phyloP scores from a whole-genome alignment of 2,888 invertebrate genomes.

The Dicycla oo region DNA sequence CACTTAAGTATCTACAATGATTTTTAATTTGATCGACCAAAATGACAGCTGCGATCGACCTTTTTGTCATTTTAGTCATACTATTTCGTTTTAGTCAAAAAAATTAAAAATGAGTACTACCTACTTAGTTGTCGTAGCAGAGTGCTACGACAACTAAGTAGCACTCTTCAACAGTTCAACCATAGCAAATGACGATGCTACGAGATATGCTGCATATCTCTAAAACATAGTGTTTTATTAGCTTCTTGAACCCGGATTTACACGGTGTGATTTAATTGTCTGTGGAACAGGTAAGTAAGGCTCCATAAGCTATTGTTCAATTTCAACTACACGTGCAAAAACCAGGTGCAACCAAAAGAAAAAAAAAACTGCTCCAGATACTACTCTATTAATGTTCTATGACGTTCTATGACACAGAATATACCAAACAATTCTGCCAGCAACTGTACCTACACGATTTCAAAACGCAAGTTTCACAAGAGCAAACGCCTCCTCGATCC shows the following conservation, averaged over 20 bases:
- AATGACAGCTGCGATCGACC: too few relatives aligned
- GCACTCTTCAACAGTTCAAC: background rate
- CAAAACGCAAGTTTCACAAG: slow-evolving; percentile 73
- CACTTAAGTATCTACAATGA: background rate
- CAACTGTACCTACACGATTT: slow-evolving; percentile 65
- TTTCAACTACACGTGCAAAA: slow-evolving; percentile 37
- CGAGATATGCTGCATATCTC: background rate
- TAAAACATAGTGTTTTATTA: background rate
- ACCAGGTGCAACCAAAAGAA: slow-evolving; percentile 43
- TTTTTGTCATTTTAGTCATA: too few relatives aligned
- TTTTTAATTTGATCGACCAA: too few relatives aligned
- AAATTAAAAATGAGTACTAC: too few relatives aligned
- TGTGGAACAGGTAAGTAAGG: too few relatives aligned
- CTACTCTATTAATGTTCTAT: slow-evolving; percentile 17
- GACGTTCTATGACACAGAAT: slow-evolving; percentile 28
- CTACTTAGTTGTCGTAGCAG: background rate
- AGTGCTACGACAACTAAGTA: too few relatives aligned
- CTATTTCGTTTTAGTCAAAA: too few relatives aligned
- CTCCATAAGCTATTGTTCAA: background rate
- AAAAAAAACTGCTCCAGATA: slow-evolving; percentile 20
- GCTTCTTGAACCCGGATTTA: background rate
- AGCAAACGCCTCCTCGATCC: slow-evolving; percentile 62
- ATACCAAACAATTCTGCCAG: slow-evolving; percentile 33
- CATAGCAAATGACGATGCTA: background rate
- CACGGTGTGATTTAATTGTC: background rate